These are phyloP conservation scores for Phyllotreta cruciferae DNA, from an alignment of 2,888 invertebrate species.

Conservation along the genomic window DNA sequence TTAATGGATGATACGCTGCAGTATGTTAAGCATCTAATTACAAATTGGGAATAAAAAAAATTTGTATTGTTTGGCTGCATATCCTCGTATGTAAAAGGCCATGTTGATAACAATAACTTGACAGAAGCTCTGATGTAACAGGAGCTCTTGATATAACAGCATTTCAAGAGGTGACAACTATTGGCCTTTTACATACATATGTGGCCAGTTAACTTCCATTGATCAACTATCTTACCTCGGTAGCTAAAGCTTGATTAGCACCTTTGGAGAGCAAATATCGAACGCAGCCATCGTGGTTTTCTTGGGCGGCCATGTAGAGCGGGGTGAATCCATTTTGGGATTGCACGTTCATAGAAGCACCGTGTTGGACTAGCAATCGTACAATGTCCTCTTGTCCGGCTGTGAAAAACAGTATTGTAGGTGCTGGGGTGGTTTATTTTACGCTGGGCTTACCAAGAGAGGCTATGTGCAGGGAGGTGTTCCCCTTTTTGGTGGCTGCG, in stretches of 20 bases:
- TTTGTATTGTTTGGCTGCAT: too few relatives aligned
- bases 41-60: too few relatives aligned
- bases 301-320: slow-evolving; percentile 98
- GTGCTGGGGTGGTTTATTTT: background rate
- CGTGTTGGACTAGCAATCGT: slow-evolving; percentile 85
- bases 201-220: too few relatives aligned
- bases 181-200: too few relatives aligned
- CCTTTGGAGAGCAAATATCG: slow-evolving; percentile 89
- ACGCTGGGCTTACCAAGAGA: slow-evolving; percentile 67
- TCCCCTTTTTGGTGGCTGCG: slow-evolving; percentile 97
- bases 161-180: too few relatives aligned
- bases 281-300: slow-evolving; percentile 94
- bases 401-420: slow-evolving; percentile 40
- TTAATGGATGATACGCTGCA: background rate
- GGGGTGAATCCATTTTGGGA: slow-evolving; percentile 98
- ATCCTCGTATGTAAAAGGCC: too few relatives aligned
- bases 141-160: too few relatives aligned
- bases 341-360: slow-evolving; percentile 95
- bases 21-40: background rate
- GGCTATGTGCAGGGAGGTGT: slow-evolving; percentile 96
- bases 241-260: slow-evolving; percentile 95
- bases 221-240: slow-evolving; percentile 84
- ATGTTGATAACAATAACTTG: too few relatives aligned
- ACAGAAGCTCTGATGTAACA: too few relatives aligned
- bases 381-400: slow-evolving; percentile 97